Evolutionary conservation across 2,797 vertebrate genomes (phyloP).

Genomic region (Spinus olivaceus): DNA sequence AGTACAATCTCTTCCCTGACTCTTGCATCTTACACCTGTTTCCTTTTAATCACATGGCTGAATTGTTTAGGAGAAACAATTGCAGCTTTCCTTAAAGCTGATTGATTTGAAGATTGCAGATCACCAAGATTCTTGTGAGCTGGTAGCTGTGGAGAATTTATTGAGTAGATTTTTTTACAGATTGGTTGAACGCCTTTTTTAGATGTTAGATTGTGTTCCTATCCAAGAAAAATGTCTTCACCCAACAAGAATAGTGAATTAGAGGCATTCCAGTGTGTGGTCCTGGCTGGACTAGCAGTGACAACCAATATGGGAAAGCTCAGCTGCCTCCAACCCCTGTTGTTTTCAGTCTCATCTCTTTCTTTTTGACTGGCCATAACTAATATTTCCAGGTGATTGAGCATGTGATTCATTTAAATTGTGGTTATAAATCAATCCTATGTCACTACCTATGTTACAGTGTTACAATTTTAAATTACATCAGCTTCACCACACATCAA

Average conservation of each 20-base stretch:
- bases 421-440: constrained; percentile 69
- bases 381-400: constrained; percentile 48
- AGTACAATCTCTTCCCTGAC: constrained; percentile 44
- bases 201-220: neutral
- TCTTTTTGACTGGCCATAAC: constrained; percentile 35
- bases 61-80: constrained; percentile 54
- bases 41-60: constrained; percentile 48
- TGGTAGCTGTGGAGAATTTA: neutral
- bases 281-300: neutral
- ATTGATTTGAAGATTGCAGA: constrained; percentile 21
- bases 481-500: constrained; percentile 49
- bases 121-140: neutral
- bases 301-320: neutral
- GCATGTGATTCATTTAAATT: constrained; percentile 57
- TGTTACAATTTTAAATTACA: constrained; percentile 68
- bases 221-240: neutral
- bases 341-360: constrained; percentile 10
- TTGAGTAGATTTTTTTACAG: neutral
- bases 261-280: neutral
- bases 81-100: constrained; percentile 18
- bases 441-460: constrained; percentile 40
- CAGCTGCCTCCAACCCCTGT: constrained; percentile 4
- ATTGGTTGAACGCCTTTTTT: neutral
- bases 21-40: constrained; percentile 68
- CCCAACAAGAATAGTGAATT: neutral